A percentile compares a stretch with the other conserved stretches of the same genome.
phyloP scores from a whole-genome alignment of 35 echinoderm and acorn worm genomes.

The Apostichopus californicus region DNA sequence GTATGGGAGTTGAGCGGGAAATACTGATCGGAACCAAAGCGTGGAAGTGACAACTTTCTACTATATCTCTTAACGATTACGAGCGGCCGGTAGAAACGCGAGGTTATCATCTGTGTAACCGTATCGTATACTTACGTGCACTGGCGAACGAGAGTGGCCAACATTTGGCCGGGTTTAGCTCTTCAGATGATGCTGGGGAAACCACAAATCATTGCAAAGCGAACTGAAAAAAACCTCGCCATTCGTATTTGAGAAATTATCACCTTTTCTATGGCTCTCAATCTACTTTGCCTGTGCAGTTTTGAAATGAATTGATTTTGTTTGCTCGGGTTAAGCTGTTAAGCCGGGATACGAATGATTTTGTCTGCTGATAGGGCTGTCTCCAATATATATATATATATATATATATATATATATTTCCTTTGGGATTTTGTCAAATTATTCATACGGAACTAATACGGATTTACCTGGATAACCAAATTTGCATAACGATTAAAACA shows the following conservation, averaged over 20 bases:
- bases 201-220: not conserved
- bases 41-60: not conserved
- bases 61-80: not conserved
- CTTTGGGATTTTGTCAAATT: not conserved
- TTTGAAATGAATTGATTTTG: not conserved
- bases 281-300: not conserved
- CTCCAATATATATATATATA: not conserved
- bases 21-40: not conserved
- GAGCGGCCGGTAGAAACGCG: not conserved
- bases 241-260: not conserved
- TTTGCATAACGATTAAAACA: not conserved
- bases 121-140: not conserved
- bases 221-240: not conserved
- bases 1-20: not conserved
- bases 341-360: not conserved
- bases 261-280: not conserved
- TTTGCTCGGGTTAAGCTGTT: not conserved
- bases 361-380: not conserved
- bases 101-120: not conserved
- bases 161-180: not conserved
- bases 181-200: not conserved
- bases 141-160: not conserved
- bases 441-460: not conserved
- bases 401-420: not conserved
- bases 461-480: not conserved